A percentile compares a stretch with the other conserved stretches of the same genome.
These are phyloP conservation scores for Eidolon helvum DNA, from an alignment of 2,113 vertebrate genomes.

Conservation along the genomic window DNA sequence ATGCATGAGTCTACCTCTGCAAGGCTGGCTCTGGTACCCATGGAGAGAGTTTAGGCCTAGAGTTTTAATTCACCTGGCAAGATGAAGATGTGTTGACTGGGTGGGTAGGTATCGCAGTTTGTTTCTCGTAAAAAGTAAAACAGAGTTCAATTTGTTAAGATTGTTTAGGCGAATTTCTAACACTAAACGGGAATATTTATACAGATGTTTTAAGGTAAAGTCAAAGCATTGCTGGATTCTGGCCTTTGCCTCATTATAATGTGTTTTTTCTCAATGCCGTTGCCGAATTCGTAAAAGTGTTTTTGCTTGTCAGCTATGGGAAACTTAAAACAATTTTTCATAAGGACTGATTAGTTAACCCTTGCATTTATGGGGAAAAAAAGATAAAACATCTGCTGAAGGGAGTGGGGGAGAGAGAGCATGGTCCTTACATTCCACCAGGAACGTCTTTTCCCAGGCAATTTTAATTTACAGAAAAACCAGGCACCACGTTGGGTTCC, in stretches of 20 bases:
- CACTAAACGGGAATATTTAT: neutral
- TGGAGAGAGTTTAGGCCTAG: neutral
- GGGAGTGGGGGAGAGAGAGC: neutral
- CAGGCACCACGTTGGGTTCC: neutral
- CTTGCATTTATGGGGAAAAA: neutral
- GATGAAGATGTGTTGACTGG: neutral
- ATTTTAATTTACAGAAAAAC: neutral
- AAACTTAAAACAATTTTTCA: neutral
- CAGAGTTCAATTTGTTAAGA: neutral
- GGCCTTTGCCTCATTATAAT: neutral
- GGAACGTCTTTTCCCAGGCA: neutral
- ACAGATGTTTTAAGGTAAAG: neutral
- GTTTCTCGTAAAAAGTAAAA: neutral
- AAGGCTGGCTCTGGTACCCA: fast-evolving
- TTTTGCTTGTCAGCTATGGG: slow-evolving; percentile 5
- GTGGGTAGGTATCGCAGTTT: neutral
- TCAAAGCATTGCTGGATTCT: neutral
- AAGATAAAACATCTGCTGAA: neutral
- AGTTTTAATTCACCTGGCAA: neutral
- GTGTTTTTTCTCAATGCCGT: neutral
- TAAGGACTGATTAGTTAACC: neutral
- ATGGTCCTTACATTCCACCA: neutral
- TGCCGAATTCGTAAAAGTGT: neutral
- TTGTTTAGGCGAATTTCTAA: neutral
- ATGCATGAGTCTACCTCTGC: fast-evolving